Evolutionary conservation across 2,797 vertebrate genomes (phyloP), one percentile per base, ranked within the genome.

Genomic region (Cynodonichthys magdalenae): DNA sequence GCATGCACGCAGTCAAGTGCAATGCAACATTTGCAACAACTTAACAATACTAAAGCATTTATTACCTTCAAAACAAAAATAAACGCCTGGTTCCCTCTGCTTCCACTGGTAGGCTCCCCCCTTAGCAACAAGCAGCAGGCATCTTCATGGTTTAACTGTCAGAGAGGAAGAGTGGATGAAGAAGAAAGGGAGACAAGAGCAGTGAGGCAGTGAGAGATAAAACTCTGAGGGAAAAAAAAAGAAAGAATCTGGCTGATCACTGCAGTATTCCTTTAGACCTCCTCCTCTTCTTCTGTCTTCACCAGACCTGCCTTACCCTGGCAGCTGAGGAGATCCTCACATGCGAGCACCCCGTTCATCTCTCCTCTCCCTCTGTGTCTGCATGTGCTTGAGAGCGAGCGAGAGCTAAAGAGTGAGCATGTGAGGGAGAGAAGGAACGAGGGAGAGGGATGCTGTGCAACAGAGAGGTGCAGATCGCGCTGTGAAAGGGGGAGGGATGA

Each of bases 41-140:
- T 86, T 78, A 31, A 61, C 69, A 53, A 72, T 53, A 79, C 59
- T 75, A 73, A 83, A 84, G 55, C 82, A 29, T 84, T 87, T 81
- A 92, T 96, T 95, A 95, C 95, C 95, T 95, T 94, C 29, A 86
- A 92, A 92, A 91, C 93, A 91, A 88, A 90, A 90, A 88, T 78
- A 87, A 24, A 89, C 63, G 86, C 82, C 82, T 71, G 67, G 86
- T 84, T 84, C 86, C 83, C 90, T 87, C 84, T 88, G 85, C 82
- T 86, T 79, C 83, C 79, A 48, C 87, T 73, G 84, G 83, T 76
- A 69, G 75, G 83, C 85, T 86, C 80, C 88, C 87, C 90, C 90
- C 92, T 95, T 93, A 92, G 92, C 87, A 94, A 87, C 91, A 79
- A 88, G 85, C 88, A 81, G 81, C 89, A 81, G 85, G 79, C 89